These are phyloP conservation scores for Priocnemis perturbator DNA, from an alignment of 2,888 invertebrate genomes.

Conservation along the genomic window DNA sequence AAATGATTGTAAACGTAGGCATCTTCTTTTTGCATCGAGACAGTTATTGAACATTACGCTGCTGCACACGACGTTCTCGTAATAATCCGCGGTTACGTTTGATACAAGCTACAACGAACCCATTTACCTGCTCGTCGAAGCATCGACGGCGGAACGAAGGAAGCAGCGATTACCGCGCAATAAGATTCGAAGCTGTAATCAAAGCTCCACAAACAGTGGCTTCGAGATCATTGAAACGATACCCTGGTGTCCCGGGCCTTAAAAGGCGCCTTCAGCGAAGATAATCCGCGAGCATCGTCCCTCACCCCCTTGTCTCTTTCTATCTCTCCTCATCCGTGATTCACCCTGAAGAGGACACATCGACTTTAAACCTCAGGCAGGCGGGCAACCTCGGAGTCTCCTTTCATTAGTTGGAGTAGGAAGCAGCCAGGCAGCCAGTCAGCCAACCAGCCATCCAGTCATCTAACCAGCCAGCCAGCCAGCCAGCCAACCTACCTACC, in stretches of 20 bases:
- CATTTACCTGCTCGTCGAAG: too few relatives aligned
- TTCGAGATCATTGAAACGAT: conserved; percentile 5
- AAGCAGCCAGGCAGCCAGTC: conserved; percentile 64
- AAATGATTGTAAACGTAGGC: too few relatives aligned
- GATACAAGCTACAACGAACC: too few relatives aligned
- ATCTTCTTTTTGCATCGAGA: too few relatives aligned
- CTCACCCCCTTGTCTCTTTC: conserved; percentile 3
- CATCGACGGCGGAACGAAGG: too few relatives aligned
- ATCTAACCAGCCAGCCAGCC: conserved; percentile 58
- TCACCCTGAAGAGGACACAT: conserved; percentile 68
- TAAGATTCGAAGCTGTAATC: background rate
- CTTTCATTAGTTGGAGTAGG: conserved; percentile 75
- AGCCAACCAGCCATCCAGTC: conserved; percentile 67
- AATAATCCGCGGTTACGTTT: too few relatives aligned
- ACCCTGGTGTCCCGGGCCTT: conserved; percentile 31
- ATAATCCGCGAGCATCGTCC: conserved; percentile 28
- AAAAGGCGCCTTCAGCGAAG: conserved; percentile 47
- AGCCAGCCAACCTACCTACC: conserved; percentile 5
- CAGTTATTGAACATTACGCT: too few relatives aligned
- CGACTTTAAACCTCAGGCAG: conserved; percentile 71
- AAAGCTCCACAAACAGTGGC: background rate
- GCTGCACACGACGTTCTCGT: too few relatives aligned
- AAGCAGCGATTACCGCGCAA: background rate
- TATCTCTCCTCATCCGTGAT: conserved; percentile 34
- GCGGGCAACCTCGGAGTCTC: conserved; percentile 68